Evolutionary conservation across 2,888 invertebrate species (phyloP), one percentile per base, ranked within the genome.

Genomic region (Scrobipalpa costella): DNA sequence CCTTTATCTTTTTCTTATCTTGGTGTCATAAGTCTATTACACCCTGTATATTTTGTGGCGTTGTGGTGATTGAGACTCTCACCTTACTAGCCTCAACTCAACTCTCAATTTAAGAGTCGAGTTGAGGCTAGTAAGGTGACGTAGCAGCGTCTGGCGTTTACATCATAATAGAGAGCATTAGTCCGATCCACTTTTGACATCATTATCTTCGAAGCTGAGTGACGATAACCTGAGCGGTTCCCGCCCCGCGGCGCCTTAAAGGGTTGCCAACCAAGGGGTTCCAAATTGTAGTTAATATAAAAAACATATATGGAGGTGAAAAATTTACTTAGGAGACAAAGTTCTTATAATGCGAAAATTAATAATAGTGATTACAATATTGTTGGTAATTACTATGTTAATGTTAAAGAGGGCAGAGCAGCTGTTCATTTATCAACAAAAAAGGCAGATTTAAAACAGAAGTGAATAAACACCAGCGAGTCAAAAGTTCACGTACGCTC

Each of bases 131-230:
- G 69, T 65, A 69, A 57, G 64, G 70, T 80, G 82, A 79, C 79
- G 73, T 71, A 79, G 81, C 83, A 83, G 77, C 72, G 79, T 79
- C 77, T 76, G 81, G 77, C 83, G 80, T 88, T 88, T 85, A 88
- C 84, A 88, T 86, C 85, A 86, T 88, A 90, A 88, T 88, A 85
- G 83, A 83, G 86, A 88, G 82, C 85, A 89, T 90, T 90, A 90
- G 90, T 86, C 83, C 86, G 86, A 90, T 90, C 90, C 90, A 88
- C 90, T 90, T 91, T 89, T 90, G 90, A 90, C 90, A 90, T 91
- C 89, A 90, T 90, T 91, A 91, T 91, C 90, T 90, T 85, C 84
- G 83, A 34, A 86, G 84, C 80, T 86, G n/a, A n/a, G n/a, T n/a
- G 79, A 86, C 90, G 90, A 90, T 90, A 90, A 90, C 90, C 89